phyloP scores from a whole-genome alignment of 2,113 vertebrate genomes.

The Orcinus orca region DNA sequence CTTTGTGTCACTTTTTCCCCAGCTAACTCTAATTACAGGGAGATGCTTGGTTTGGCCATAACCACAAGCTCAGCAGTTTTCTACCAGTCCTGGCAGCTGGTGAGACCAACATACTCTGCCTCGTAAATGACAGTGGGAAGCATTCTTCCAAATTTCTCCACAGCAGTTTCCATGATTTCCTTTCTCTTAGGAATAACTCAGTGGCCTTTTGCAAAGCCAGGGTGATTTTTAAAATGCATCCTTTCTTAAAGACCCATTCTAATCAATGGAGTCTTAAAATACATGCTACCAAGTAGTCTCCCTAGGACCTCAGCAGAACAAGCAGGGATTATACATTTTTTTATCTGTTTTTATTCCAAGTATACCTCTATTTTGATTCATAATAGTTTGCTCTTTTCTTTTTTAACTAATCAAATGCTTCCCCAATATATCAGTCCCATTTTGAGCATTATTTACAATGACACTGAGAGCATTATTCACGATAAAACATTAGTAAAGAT shows the following conservation, averaged over 20 bases:
- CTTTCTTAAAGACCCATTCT: background rate
- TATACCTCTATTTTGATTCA: background rate
- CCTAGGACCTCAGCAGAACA: background rate
- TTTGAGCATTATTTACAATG: background rate
- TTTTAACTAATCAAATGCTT: background rate
- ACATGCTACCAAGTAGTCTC: background rate
- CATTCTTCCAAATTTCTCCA: slow-evolving; percentile 2
- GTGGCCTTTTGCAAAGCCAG: background rate
- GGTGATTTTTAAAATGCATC: background rate
- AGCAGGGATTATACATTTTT: background rate
- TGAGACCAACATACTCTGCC: slow-evolving; percentile 32
- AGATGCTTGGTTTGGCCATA: slow-evolving; percentile 57
- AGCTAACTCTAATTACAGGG: slow-evolving; percentile 68
- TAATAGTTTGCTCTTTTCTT: background rate
- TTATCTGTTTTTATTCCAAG: background rate
- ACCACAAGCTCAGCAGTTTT: slow-evolving; percentile 67
- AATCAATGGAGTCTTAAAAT: background rate
- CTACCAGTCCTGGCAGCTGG: slow-evolving; percentile 46
- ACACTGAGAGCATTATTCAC: background rate
- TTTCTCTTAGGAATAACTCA: background rate
- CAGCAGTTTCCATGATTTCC: background rate
- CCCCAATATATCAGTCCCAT: background rate
- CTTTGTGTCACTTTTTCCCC: slow-evolving; percentile 52
- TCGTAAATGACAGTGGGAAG: slow-evolving; percentile 55
- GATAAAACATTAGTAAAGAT: background rate